These are phyloP conservation scores for Thecocarcelia acutangulata DNA, from an alignment of 2,888 invertebrate species.

Conservation along the genomic window DNA sequence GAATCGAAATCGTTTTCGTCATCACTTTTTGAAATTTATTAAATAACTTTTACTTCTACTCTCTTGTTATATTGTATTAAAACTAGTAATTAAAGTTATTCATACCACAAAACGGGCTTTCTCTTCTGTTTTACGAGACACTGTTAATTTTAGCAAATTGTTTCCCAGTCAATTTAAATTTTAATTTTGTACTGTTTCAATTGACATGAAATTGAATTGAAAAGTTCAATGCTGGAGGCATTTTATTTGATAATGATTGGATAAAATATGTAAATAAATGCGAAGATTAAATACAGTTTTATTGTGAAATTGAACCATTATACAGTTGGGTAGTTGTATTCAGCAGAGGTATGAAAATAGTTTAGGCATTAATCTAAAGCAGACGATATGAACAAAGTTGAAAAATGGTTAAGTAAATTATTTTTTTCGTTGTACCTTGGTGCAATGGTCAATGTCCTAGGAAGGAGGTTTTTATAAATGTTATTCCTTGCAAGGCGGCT, in stretches of 20 bases:
- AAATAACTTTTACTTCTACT: too few species aligned
- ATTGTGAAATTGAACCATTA: not conserved
- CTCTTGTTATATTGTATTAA: too few species aligned
- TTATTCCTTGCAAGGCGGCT: too few species aligned
- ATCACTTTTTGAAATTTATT: too few species aligned
- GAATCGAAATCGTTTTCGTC: too few species aligned
- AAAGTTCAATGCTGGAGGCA: slow-evolving; percentile 38
- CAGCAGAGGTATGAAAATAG: not conserved
- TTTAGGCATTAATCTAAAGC: not conserved
- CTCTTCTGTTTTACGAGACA: not conserved
- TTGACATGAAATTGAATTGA: slow-evolving; percentile 48
- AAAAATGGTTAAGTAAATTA: too few species aligned
- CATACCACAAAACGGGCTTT: not conserved
- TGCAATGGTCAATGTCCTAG: too few species aligned
- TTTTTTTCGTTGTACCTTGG: too few species aligned
- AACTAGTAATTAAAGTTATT: too few species aligned
- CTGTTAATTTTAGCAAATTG: slow-evolving; percentile 20
- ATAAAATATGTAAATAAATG: slow-evolving; percentile 43
- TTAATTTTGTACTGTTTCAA: slow-evolving; percentile 44
- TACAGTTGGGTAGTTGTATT: not conserved
- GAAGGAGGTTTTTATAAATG: too few species aligned
- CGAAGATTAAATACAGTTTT: slow-evolving; percentile 22
- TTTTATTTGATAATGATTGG: slow-evolving; percentile 30
- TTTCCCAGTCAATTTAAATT: slow-evolving; percentile 52
- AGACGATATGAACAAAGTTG: not conserved